Percentiles rank a stretch among this genome's conserved stretches.
Conservation (phyloP, 2,113 vertebrate species). For the Coreoperca whiteheadi region DNA sequence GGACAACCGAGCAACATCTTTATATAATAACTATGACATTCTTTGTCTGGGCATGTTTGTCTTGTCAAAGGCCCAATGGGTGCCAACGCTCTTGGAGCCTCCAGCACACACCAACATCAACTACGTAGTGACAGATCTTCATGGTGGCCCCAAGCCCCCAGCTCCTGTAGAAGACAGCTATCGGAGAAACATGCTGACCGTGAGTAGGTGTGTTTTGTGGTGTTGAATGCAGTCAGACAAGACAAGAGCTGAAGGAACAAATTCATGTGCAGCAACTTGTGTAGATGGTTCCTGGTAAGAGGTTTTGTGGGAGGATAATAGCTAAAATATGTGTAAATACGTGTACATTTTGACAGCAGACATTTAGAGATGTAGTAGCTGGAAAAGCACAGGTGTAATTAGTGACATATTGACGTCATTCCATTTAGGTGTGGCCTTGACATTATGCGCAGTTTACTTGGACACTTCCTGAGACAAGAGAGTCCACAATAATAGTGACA, state of each 20-base stretch:
- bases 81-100: constrained; percentile 84
- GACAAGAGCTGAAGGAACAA: not conserved
- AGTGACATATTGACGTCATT: not conserved
- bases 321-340: not conserved
- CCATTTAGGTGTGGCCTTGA: not conserved
- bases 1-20: no score
- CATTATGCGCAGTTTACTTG: not conserved
- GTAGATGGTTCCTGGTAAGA: not conserved
- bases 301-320: not conserved
- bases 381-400: not conserved
- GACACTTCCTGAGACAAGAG: not conserved
- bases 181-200: constrained; percentile 72
- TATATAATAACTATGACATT: not conserved
- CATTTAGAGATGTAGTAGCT: not conserved
- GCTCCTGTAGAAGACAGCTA: constrained; percentile 87
- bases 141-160: constrained; percentile 87
- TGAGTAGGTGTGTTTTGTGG: constrained; percentile 71
- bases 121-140: constrained; percentile 88
- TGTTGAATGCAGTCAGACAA: not conserved
- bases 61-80: constrained; percentile 89
- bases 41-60: not conserved
- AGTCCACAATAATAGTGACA: not conserved
- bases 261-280: not conserved
- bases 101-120: constrained; percentile 88
- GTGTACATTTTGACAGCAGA: not conserved